Percentiles rank a stretch among this genome's conserved stretches.
phyloP scores from a whole-genome alignment of 2,888 invertebrate species.

The Hirtodrosophila histrioides region DNA sequence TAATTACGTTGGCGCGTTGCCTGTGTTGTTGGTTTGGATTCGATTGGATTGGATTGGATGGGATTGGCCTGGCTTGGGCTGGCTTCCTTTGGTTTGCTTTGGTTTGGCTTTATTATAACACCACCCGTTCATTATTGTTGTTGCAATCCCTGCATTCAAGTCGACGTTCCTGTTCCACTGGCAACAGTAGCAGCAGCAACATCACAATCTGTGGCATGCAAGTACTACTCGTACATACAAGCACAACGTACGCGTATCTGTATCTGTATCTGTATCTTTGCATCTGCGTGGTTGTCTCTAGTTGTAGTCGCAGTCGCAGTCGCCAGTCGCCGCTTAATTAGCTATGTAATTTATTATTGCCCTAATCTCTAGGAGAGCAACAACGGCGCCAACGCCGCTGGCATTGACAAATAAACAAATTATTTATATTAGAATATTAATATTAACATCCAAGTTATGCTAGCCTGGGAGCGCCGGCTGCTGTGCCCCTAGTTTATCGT shows the following conservation, averaged over 20 bases:
- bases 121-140: conserved; percentile 65
- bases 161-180: conserved; percentile 17
- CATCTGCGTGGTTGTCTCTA: conserved; percentile 73
- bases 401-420: conserved; percentile 75
- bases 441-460: conserved; percentile 26
- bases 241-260: conserved; percentile 32
- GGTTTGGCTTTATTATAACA: conserved; percentile 60
- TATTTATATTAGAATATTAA: conserved; percentile 71
- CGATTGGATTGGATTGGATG: neutral
- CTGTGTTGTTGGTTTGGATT: conserved; percentile 13
- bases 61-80: conserved; percentile 18
- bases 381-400: conserved; percentile 56
- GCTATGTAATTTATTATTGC: conserved; percentile 75
- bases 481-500: conserved; percentile 30
- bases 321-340: conserved; percentile 67
- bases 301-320: conserved; percentile 25
- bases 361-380: conserved; percentile 60
- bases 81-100: conserved; percentile 20
- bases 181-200: neutral
- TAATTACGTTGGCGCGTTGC: conserved; percentile 72
- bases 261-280: conserved; percentile 59
- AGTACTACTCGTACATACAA: conserved; percentile 13
- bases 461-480: conserved; percentile 30
- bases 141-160: conserved; percentile 16
- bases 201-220: conserved; percentile 63